Evolutionary conservation across 2,113 vertebrate genomes (phyloP).

Genomic region (Oreochromis spilurus): DNA sequence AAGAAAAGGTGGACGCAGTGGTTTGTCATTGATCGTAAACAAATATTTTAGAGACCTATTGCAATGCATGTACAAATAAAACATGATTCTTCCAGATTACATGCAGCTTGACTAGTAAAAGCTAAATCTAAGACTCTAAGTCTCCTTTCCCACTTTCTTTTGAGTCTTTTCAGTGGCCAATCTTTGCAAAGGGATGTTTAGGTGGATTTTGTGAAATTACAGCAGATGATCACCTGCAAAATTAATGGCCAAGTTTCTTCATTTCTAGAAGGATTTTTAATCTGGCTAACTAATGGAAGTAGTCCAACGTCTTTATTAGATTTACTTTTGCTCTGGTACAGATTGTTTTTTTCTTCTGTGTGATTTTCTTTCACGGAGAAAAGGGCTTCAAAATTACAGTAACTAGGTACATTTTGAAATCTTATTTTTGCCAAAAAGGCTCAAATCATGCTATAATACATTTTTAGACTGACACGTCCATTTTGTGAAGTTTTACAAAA

Average conservation of each 20-base stretch:
- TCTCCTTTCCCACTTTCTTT: slow-evolving; percentile 25
- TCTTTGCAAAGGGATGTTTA: slow-evolving; percentile 4
- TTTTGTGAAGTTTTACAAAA: neutral
- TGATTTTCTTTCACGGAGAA: neutral
- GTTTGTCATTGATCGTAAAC: neutral
- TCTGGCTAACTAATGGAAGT: neutral
- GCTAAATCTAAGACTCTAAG: neutral
- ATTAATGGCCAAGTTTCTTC: neutral
- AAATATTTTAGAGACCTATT: neutral
- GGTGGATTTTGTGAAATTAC: slow-evolving; percentile 15
- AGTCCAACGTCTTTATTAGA: neutral
- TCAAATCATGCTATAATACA: neutral
- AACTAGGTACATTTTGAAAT: neutral
- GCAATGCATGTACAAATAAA: neutral
- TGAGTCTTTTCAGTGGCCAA: slow-evolving; percentile 10
- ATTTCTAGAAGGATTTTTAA: neutral
- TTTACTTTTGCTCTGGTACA: neutral
- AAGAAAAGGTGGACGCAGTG: neutral
- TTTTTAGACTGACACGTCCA: neutral
- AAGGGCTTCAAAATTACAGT: neutral
- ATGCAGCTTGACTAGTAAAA: neutral
- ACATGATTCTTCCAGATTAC: slow-evolving; percentile 11
- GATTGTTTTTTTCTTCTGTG: neutral
- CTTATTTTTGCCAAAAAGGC: neutral
- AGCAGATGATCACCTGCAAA: neutral